phyloP scores from a whole-genome alignment of 2,113 vertebrate genomes.

The Catagonus wagneri region DNA sequence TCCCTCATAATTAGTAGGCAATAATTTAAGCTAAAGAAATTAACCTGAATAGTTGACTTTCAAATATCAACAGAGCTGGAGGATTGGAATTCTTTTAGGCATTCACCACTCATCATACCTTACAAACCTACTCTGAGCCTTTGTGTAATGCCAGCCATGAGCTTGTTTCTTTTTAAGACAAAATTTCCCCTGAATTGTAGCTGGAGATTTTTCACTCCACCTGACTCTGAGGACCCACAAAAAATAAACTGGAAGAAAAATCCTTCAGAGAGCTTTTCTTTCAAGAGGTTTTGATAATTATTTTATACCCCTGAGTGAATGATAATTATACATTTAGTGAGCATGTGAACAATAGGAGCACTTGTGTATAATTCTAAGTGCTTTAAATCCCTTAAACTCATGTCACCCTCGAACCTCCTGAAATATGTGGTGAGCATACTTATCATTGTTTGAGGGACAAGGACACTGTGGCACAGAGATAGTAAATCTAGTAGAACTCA shows the following conservation, averaged over 20 bases:
- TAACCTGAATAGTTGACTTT: not conserved
- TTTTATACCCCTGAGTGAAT: not conserved
- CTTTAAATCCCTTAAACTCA: not conserved
- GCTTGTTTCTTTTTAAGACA: slow-evolving; percentile 1
- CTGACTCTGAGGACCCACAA: not conserved
- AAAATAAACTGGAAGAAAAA: not conserved
- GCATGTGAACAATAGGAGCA: not conserved
- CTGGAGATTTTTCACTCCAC: not conserved
- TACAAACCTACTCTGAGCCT: not conserved
- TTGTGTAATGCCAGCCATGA: not conserved
- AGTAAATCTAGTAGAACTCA: not conserved
- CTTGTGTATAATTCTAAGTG: not conserved
- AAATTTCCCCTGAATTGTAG: not conserved
- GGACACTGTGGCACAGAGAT: not conserved
- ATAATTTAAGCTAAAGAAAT: slow-evolving; percentile 12
- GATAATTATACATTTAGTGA: not conserved
- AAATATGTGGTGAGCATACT: not conserved
- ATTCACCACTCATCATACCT: not conserved
- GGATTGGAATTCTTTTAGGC: not conserved
- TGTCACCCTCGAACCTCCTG: not conserved
- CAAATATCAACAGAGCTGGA: not conserved
- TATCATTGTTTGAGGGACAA: not conserved
- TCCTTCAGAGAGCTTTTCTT: not conserved
- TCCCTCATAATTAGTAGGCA: not conserved
- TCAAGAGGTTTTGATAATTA: not conserved